phyloP scores from a whole-genome alignment of 2,888 invertebrate genomes.

The Unio delphinus region DNA sequence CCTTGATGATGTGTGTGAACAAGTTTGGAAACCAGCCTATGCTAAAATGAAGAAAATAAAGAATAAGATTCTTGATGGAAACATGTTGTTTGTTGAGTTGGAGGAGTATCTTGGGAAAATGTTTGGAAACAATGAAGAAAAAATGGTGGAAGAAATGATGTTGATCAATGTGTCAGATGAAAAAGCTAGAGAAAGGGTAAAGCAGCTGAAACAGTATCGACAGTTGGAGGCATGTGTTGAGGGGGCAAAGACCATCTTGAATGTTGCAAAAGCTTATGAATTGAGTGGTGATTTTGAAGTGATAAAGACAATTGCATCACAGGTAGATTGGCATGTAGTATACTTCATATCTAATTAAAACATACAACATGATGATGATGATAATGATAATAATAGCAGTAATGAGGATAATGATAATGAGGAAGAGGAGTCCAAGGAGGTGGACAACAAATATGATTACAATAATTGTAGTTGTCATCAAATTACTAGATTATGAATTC shows the following conservation, averaged over 20 bases:
- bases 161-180: conserved; percentile 9
- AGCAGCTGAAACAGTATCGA: conserved; percentile 32
- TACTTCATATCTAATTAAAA: too few species aligned
- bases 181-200: conserved; percentile 10
- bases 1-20: conserved; percentile 1
- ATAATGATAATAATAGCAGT: too few species aligned
- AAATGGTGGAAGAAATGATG: conserved; percentile 1
- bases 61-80: conserved; percentile 3
- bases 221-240: conserved; percentile 25
- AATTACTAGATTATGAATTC: too few species aligned
- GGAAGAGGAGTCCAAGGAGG: too few species aligned
- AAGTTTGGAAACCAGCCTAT: conserved; percentile 3
- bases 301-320: conserved; percentile 7
- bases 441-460: too few species aligned
- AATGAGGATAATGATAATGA: too few species aligned
- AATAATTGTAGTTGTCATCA: too few species aligned
- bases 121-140: conserved; percentile 3
- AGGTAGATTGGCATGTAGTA: not conserved
- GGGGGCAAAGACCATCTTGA: conserved; percentile 34
- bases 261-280: conserved; percentile 18
- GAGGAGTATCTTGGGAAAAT: conserved; percentile 1
- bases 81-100: not conserved
- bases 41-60: not conserved
- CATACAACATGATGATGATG: too few species aligned
- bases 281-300: conserved; percentile 29